These are phyloP conservation scores for Falco peregrinus DNA, from an alignment of 2,797 vertebrate species.

Conservation along the genomic window DNA sequence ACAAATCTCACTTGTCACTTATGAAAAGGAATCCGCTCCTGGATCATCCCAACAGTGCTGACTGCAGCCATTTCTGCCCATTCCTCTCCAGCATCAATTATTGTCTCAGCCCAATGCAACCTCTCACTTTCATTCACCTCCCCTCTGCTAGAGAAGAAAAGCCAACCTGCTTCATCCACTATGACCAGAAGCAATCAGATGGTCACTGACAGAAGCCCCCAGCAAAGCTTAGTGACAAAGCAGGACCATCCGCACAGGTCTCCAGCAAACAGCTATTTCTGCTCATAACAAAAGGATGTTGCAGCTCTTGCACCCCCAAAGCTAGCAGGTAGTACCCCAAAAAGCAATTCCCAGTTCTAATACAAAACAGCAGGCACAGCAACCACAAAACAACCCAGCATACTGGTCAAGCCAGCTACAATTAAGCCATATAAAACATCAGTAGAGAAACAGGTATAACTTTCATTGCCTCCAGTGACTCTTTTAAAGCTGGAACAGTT, in stretches of 20 bases:
- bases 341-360: neutral
- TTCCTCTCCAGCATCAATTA: neutral
- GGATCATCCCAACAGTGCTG: neutral
- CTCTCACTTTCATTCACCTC: neutral
- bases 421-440: neutral
- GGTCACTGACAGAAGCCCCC: neutral
- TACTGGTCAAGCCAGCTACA: neutral
- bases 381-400: neutral
- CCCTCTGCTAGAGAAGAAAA: neutral
- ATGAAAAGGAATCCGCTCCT: neutral
- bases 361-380: neutral
- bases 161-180: neutral
- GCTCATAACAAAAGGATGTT: neutral
- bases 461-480: neutral
- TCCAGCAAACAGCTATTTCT: neutral
- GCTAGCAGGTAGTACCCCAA: neutral
- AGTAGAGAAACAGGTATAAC: neutral
- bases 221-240: neutral
- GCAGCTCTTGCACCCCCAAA: neutral
- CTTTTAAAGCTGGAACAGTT: neutral
- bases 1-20: neutral
- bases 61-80: neutral
- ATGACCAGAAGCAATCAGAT: neutral
- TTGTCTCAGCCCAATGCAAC: neutral
- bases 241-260: neutral